Conservation (phyloP, 2,888 invertebrate species). For the Amphipoea lucens region DNA sequence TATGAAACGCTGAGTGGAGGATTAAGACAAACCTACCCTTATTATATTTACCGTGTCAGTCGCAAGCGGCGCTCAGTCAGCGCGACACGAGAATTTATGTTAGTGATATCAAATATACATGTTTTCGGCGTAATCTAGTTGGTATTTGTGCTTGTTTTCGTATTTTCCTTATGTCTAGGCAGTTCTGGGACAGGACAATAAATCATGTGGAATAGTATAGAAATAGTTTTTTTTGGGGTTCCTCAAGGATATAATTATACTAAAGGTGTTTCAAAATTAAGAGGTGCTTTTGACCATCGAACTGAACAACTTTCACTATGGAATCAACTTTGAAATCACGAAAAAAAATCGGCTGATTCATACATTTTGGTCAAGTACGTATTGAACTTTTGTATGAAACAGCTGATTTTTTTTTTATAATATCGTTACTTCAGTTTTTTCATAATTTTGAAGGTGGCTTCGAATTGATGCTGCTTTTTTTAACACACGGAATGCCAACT, state of each 20-base stretch:
- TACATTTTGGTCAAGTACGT: too few relatives aligned
- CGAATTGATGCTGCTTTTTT: neutral
- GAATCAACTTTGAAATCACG: too few relatives aligned
- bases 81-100: constrained; percentile 53
- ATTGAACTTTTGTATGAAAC: too few relatives aligned
- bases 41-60: constrained; percentile 61
- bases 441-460: neutral
- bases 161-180: constrained; percentile 18
- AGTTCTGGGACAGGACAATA: neutral
- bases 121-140: constrained; percentile 29
- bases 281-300: too few relatives aligned
- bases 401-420: too few relatives aligned
- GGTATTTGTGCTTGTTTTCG: constrained; percentile 29
- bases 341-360: too few relatives aligned
- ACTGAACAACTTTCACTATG: too few relatives aligned
- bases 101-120: constrained; percentile 51
- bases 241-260: too few relatives aligned
- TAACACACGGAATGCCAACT: too few relatives aligned
- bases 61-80: constrained; percentile 58
- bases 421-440: neutral
- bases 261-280: too few relatives aligned
- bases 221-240: neutral
- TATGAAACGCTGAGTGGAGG: constrained; percentile 61
- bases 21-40: constrained; percentile 60
- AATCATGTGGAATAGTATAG: constrained; percentile 10